A percentile compares a stretch with the other conserved stretches of the same genome.
Evolutionary conservation across 2,888 invertebrate genomes (phyloP).

Genomic region (Idaea biselata): DNA sequence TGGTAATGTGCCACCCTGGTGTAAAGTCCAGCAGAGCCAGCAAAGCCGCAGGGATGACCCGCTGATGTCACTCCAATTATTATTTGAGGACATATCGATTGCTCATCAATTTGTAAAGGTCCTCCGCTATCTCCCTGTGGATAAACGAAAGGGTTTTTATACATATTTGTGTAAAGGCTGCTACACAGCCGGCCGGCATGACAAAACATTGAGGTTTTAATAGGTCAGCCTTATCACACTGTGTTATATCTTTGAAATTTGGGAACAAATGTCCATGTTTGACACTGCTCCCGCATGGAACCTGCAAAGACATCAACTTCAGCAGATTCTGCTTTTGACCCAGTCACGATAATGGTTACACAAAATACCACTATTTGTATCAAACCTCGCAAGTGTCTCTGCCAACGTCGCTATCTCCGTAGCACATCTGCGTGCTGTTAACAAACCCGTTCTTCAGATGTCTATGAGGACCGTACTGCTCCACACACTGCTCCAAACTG

Average conservation of each 20-base stretch:
- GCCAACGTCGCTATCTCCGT: slow-evolving; percentile 39
- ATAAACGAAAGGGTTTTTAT: not conserved
- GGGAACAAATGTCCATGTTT: too few species aligned
- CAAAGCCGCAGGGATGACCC: slow-evolving; percentile 59
- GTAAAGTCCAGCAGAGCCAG: slow-evolving; percentile 75
- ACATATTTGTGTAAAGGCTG: too few species aligned
- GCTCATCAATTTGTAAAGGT: slow-evolving; percentile 67
- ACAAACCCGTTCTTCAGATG: slow-evolving; percentile 36
- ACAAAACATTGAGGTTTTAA: too few species aligned
- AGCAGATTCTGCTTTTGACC: too few species aligned
- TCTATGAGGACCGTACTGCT: slow-evolving; percentile 25
- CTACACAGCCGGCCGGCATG: too few species aligned
- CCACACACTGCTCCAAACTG: slow-evolving; percentile 31
- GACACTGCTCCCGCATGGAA: too few species aligned
- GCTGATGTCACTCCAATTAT: slow-evolving; percentile 74
- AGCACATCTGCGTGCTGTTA: slow-evolving; percentile 44
- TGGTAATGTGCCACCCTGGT: slow-evolving; percentile 75
- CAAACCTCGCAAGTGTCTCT: slow-evolving; percentile 55
- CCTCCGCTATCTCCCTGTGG: slow-evolving; percentile 84
- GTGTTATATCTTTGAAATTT: too few species aligned
- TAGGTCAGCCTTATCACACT: too few species aligned
- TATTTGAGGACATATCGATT: slow-evolving; percentile 68
- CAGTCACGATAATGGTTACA: too few species aligned
- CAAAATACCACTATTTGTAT: not conserved
- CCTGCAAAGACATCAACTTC: too few species aligned